Evolutionary conservation across 1,140 invertebrate species (phyloP).

Genomic region (Musca vetustissima): DNA sequence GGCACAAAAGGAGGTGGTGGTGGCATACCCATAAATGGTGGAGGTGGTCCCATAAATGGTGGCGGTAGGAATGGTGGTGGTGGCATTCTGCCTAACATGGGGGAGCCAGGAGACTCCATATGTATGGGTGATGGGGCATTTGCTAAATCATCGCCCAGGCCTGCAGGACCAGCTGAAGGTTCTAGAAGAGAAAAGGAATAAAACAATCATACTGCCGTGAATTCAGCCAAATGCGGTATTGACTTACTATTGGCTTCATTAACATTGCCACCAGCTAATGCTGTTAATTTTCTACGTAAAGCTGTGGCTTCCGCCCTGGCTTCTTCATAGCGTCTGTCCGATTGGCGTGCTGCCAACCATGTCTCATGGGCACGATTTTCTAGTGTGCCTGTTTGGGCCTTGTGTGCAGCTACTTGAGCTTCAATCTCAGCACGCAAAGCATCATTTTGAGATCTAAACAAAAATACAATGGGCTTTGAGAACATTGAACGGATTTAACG

Average conservation of each 20-base stretch:
- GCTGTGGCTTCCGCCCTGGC: conserved; percentile 72
- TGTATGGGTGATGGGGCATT: conserved; percentile 47
- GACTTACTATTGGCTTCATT: conserved; percentile 37
- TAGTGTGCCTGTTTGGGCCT: conserved; percentile 70
- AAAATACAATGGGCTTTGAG: not conserved
- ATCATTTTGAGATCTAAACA: conserved; percentile 67
- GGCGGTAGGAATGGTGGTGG: conserved; percentile 59
- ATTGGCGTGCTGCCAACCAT: conserved; percentile 74
- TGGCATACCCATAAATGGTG: conserved; percentile 47
- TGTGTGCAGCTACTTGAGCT: conserved; percentile 76
- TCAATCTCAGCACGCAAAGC: conserved; percentile 75
- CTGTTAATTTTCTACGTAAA: conserved; percentile 70
- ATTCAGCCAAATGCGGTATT: not conserved
- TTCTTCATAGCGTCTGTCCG: conserved; percentile 75
- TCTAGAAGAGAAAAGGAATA: not conserved
- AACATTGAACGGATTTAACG: conserved; percentile 2
- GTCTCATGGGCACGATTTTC: conserved; percentile 78
- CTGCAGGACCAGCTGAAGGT: conserved; percentile 13
- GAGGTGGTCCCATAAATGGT: conserved; percentile 55
- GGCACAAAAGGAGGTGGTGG: conserved; percentile 43
- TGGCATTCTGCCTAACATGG: conserved; percentile 55
- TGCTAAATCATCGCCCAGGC: conserved; percentile 27
- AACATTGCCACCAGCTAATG: conserved; percentile 42
- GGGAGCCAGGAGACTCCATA: conserved; percentile 59
- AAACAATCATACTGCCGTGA: not conserved